Base-by-base conservation (phyloP, 2,113 vertebrate species). In the Cisticola juncidis region DNA sequence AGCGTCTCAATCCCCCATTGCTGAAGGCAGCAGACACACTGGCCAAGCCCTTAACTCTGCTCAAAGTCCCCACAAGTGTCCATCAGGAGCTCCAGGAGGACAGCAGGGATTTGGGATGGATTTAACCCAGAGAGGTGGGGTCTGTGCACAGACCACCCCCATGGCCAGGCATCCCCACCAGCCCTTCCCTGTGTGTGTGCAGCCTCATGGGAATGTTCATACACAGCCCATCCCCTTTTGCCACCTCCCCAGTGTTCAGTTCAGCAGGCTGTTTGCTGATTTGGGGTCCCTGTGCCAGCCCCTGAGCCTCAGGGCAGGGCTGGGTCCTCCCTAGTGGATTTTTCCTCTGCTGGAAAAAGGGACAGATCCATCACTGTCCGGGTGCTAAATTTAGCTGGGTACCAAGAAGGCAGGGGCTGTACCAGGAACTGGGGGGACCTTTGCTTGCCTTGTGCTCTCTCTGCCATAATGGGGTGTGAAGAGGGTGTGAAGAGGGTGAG, bases 321-420 rank as follows among this genome's bases (percentile, higher is more conserved):
- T 16, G 29, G 16, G 19, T 58, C 9, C 25, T 35, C 73, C 28
- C 29, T 9, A 0, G 11, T 11, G 6, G 54, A 28, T 89, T 70
- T 79, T 79, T 70, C 61, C 76, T 79, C 71, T 56, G 56, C 71
- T 60, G 71, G 24, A 33, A 44, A 64, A 89, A 61, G 89, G 77
- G 72, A 74, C 9, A 0, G 36, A 53, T 68, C 69, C 8, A 4
- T 57, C 83, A 47, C 48, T 6, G 40, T 65, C 64, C 3, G 3
- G 19, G 9, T 6, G 50, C 92, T 95, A 91, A 91, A 95, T 95
- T 88, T 92, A 94, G 92, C 87, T 1, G 44, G 45, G 26, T 91
- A 28, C 33, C 1, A 26, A 51, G 90, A 92, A 92, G 45, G 35
- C 73, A 56, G 57, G n/a, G 73, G 48, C 64, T 18, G 20, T 88